Evolutionary conservation across 2,797 vertebrate genomes (phyloP).

Genomic region (Pangasius larnaudii): DNA sequence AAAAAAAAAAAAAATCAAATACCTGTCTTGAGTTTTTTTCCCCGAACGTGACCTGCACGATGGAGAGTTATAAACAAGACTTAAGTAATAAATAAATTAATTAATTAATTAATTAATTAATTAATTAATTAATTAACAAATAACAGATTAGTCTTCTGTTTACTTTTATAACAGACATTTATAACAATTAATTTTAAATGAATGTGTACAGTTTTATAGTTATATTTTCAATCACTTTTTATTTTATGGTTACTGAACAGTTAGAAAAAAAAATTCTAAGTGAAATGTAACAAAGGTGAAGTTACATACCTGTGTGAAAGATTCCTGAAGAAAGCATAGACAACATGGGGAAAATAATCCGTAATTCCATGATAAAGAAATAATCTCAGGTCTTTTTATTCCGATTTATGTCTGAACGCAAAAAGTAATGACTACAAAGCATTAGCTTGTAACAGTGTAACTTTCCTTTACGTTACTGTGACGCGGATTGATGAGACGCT

Average conservation of each 20-base stretch:
- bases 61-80: background rate
- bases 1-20: background rate
- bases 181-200: background rate
- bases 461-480: conserved; percentile 51
- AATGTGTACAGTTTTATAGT: background rate
- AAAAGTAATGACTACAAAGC: background rate
- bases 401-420: conserved; percentile 12
- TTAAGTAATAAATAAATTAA: background rate
- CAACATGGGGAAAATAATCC: conserved; percentile 78
- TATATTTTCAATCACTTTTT: background rate
- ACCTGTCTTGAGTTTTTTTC: background rate
- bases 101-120: background rate
- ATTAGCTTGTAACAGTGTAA: background rate
- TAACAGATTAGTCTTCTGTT: background rate
- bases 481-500: background rate
- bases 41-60: background rate
- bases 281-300: conserved; percentile 1
- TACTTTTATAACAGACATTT: background rate
- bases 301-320: conserved; percentile 70
- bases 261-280: too few species aligned
- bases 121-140: background rate
- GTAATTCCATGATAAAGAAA: conserved; percentile 80
- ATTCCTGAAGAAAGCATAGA: conserved; percentile 72
- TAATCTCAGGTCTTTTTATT: conserved; percentile 7
- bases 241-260: background rate